phyloP scores from a whole-genome alignment of 2,113 vertebrate species.

The Mirounga angustirostris region DNA sequence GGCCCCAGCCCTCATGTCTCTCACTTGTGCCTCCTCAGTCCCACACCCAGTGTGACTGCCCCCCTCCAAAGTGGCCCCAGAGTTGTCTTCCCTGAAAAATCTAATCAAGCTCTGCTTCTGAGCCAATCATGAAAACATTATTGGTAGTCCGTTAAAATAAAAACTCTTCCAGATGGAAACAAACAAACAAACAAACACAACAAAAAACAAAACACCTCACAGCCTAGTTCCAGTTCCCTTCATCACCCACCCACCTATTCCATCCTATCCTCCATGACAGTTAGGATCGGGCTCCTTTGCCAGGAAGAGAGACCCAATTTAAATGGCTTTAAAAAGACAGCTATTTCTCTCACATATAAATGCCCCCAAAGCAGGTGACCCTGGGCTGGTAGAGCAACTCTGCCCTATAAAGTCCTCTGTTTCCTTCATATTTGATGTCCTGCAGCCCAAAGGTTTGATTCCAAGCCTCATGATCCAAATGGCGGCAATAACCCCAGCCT shows the following conservation, averaged over 20 bases:
- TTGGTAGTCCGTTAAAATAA: neutral
- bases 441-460: neutral
- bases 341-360: neutral
- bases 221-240: neutral
- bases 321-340: neutral
- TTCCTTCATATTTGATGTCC: neutral
- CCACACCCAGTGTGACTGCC: accelerated
- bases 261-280: accelerated
- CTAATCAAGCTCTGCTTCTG: neutral
- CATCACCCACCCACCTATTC: too few species aligned
- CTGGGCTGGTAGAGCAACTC: neutral
- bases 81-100: neutral
- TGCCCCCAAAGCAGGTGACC: neutral
- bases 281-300: neutral
- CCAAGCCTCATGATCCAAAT: neutral
- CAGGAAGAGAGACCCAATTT: neutral
- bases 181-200: too few species aligned
- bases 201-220: neutral
- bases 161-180: neutral
- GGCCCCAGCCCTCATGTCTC: neutral
- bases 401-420: neutral
- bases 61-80: neutral
- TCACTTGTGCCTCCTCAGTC: neutral
- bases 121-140: neutral
- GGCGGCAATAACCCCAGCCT: neutral